Evolutionary conservation across 1,140 invertebrate genomes (phyloP).

Genomic region (Drosophila mojavensis): DNA sequence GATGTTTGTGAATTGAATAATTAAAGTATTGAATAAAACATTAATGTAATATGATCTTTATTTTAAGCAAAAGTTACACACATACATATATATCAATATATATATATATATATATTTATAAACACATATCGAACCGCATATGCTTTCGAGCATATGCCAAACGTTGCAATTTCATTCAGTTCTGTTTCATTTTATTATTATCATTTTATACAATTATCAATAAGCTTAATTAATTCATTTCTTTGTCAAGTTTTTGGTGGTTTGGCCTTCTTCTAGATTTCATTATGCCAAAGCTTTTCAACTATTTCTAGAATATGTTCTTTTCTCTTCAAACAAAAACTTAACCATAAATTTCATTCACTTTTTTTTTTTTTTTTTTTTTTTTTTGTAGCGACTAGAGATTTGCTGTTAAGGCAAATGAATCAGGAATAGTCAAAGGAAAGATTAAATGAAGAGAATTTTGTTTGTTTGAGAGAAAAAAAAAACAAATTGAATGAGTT

Average conservation of each 20-base stretch:
- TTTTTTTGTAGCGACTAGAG: constrained; percentile 48
- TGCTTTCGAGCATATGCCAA: constrained; percentile 47
- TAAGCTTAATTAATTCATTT: constrained; percentile 63
- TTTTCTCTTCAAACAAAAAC: constrained; percentile 62
- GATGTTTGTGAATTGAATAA: constrained; percentile 9
- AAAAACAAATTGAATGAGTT: neutral
- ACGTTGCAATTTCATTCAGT: constrained; percentile 58
- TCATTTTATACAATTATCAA: constrained; percentile 48
- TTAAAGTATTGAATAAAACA: constrained; percentile 28
- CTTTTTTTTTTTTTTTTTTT: constrained; percentile 33
- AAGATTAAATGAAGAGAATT: too few relatives aligned
- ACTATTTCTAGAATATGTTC: constrained; percentile 54
- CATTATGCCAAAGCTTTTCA: constrained; percentile 40
- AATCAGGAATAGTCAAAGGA: neutral
- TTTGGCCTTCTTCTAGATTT: constrained; percentile 40
- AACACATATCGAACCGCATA: constrained; percentile 40
- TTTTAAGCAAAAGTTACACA: constrained; percentile 67
- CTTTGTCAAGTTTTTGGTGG: constrained; percentile 50
- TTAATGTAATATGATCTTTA: constrained; percentile 66
- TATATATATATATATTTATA: constrained; percentile 58
- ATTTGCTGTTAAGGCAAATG: constrained; percentile 41
- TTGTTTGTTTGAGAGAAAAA: constrained; percentile 5
- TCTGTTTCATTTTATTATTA: constrained; percentile 58
- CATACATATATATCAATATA: constrained; percentile 47
- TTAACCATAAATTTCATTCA: constrained; percentile 51